These are phyloP conservation scores for Hydropsyche tenuis DNA, from an alignment of 1,140 invertebrate species.

Conservation along the genomic window DNA sequence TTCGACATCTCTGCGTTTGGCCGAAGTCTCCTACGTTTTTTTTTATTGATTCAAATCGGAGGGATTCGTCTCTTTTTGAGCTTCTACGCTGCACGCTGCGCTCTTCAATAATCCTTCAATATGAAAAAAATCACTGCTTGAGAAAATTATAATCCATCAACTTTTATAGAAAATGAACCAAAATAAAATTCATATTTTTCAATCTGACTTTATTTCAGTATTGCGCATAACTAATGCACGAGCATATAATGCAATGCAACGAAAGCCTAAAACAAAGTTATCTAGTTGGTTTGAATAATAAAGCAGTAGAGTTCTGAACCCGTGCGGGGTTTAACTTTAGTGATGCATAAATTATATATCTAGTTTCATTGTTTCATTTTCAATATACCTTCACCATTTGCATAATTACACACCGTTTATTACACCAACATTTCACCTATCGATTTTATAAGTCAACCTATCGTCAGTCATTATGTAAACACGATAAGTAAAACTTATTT, in stretches of 20 bases:
- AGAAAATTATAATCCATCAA: no score
- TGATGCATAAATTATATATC: conserved; percentile 23
- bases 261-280: conserved; percentile 17
- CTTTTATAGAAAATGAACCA: no score
- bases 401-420: background rate
- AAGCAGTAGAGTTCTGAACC: conserved; percentile 15
- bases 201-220: no score
- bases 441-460: background rate
- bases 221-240: no score
- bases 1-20: background rate
- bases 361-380: conserved; percentile 23
- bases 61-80: no score
- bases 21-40: background rate
- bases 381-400: conserved; percentile 15
- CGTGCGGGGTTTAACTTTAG: background rate
- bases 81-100: no score
- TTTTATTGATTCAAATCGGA: conserved; percentile 17
- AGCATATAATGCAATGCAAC: conserved; percentile 7
- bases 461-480: conserved; percentile 31
- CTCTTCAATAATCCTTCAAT: no score
- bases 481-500: conserved; percentile 26
- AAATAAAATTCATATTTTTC: no score
- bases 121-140: no score
- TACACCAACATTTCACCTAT: background rate
- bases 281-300: conserved; percentile 23